Percentiles rank a stretch among this genome's conserved stretches.
Evolutionary conservation across 1,140 invertebrate genomes (phyloP).

Genomic region (Drosophila insularis): DNA sequence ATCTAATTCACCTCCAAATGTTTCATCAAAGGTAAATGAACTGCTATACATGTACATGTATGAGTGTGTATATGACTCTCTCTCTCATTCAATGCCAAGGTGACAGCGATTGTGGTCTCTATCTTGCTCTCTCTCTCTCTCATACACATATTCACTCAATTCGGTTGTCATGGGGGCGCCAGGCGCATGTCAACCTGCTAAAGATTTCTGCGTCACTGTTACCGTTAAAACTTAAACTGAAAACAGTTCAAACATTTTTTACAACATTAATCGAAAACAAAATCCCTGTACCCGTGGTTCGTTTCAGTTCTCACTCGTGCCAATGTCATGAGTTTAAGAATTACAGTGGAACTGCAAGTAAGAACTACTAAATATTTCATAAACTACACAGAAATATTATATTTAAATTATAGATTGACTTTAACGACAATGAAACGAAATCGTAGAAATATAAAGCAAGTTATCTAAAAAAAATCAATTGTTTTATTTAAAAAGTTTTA

Average conservation of each 20-base stretch:
- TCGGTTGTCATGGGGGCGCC: background rate
- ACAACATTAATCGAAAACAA: constrained; percentile 68
- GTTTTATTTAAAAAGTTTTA: no score
- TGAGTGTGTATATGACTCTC: constrained; percentile 27
- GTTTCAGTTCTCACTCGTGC: constrained; percentile 12
- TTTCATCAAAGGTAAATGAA: constrained; percentile 65
- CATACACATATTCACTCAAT: constrained; percentile 17
- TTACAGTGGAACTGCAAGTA: background rate
- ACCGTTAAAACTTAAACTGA: constrained; percentile 82
- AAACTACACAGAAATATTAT: background rate
- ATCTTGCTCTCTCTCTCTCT: constrained; percentile 9
- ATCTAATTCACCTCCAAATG: constrained; percentile 57
- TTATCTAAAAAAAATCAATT: no score
- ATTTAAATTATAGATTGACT: no score
- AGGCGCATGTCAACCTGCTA: constrained; percentile 40
- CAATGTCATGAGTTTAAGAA: constrained; percentile 26
- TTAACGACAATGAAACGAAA: no score
- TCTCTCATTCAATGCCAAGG: constrained; percentile 67
- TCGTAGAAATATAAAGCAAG: no score
- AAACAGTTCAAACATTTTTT: constrained; percentile 82
- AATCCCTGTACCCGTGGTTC: constrained; percentile 31
- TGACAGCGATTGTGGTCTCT: constrained; percentile 34
- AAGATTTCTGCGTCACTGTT: constrained; percentile 71
- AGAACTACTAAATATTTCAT: no score
- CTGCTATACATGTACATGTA: constrained; percentile 28